Evolutionary conservation across 2,113 vertebrate genomes (phyloP).

Genomic region (Embiotoca jacksoni): DNA sequence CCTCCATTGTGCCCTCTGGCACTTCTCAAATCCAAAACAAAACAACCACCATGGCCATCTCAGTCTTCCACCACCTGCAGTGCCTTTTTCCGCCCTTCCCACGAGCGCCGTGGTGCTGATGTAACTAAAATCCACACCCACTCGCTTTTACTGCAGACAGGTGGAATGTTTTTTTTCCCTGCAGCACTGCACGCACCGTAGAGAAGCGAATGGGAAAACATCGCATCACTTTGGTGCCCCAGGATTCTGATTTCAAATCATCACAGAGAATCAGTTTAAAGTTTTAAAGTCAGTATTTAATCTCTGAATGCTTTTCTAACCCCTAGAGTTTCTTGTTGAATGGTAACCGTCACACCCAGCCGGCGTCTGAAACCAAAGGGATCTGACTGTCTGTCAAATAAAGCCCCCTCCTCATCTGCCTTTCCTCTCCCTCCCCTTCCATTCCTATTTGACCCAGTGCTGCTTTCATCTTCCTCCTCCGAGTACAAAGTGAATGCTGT

Average conservation of each 20-base stretch:
- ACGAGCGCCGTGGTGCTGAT: constrained; percentile 19
- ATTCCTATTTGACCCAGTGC: constrained; percentile 55
- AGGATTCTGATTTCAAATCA: constrained; percentile 63
- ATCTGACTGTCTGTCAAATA: constrained; percentile 53
- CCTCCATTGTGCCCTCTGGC: constrained; percentile 48
- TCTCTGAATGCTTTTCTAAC: constrained; percentile 61
- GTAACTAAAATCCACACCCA: constrained; percentile 55
- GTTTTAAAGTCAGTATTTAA: constrained; percentile 71
- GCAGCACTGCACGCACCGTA: constrained; percentile 30
- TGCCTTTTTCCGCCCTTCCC: constrained; percentile 48
- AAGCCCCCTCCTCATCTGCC: constrained; percentile 27
- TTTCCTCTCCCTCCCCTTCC: constrained; percentile 23
- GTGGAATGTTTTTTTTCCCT: constrained; percentile 47
- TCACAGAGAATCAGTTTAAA: constrained; percentile 53
- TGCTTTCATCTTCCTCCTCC: constrained; percentile 72
- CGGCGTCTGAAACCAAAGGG: constrained; percentile 46
- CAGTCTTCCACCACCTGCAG: constrained; percentile 47
- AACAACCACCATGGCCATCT: constrained; percentile 41
- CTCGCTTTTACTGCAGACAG: constrained; percentile 26
- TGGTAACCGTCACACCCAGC: constrained; percentile 48
- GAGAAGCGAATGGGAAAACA: constrained; percentile 25
- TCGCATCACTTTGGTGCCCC: constrained; percentile 40
- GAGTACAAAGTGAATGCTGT: constrained; percentile 74
- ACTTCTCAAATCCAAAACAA: constrained; percentile 54
- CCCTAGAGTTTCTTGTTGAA: constrained; percentile 33